Evolutionary conservation across 2,888 invertebrate genomes (phyloP).

Genomic region (Cylloceria caligata): DNA sequence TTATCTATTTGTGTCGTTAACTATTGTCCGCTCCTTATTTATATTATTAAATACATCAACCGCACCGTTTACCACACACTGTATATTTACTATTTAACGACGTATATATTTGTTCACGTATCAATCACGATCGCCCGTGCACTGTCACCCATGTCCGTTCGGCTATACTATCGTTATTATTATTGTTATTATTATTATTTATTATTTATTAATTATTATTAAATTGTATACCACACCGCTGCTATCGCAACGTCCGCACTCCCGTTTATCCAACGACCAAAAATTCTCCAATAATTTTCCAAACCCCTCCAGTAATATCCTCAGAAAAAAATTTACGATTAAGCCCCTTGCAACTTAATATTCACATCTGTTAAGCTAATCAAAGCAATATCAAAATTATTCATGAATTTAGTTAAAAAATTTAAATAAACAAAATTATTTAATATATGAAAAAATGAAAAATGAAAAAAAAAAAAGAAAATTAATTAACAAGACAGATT

Average conservation of each 20-base stretch:
- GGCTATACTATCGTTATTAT: slow-evolving; percentile 55
- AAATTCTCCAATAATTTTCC: slow-evolving; percentile 22
- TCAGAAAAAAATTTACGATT: slow-evolving; percentile 33
- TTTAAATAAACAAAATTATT: slow-evolving; percentile 63
- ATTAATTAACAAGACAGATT: slow-evolving; percentile 64
- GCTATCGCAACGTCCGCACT: slow-evolving; percentile 67
- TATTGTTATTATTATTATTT: slow-evolving; percentile 52
- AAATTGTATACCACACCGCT: slow-evolving; percentile 63
- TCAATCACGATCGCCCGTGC: slow-evolving; percentile 61
- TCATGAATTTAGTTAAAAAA: slow-evolving; percentile 44
- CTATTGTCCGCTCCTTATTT: slow-evolving; percentile 45
- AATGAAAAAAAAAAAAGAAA: slow-evolving; percentile 62
- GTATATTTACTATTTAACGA: slow-evolving; percentile 31
- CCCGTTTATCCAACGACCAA: slow-evolving; percentile 44
- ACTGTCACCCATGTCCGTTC: slow-evolving; percentile 65
- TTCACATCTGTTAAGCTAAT: slow-evolving; percentile 15
- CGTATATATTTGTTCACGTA: slow-evolving; percentile 53
- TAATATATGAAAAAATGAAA: slow-evolving; percentile 52
- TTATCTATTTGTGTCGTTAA: slow-evolving; percentile 51
- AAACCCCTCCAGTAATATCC: slow-evolving; percentile 22
- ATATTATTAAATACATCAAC: slow-evolving; percentile 51
- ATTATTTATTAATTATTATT: slow-evolving; percentile 54
- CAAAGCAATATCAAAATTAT: slow-evolving; percentile 54
- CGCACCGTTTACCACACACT: slow-evolving; percentile 60
- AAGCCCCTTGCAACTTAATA: slow-evolving; percentile 19